phyloP scores from a whole-genome alignment of 2,888 invertebrate species.

The Aphidius colemani region DNA sequence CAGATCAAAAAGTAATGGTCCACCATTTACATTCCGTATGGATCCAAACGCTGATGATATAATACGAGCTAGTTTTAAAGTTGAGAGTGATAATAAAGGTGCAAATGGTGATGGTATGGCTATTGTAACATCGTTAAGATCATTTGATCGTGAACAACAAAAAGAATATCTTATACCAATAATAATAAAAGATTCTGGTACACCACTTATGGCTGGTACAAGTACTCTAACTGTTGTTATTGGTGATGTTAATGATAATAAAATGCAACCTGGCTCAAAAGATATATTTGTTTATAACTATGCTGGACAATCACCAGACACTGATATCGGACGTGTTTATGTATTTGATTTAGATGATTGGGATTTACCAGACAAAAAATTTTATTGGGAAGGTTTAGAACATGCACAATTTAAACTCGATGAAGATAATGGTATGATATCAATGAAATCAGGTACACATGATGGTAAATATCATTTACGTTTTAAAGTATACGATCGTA shows the following conservation, averaged over 20 bases:
- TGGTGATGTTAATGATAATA: constrained; percentile 97
- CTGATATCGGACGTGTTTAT: constrained; percentile 92
- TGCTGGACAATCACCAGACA: constrained; percentile 83
- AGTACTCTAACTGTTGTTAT: constrained; percentile 95
- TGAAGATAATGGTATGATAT: constrained; percentile 92
- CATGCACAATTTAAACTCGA: constrained; percentile 88
- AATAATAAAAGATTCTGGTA: constrained; percentile 95
- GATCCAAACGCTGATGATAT: constrained; percentile 94
- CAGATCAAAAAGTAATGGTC: constrained; percentile 91
- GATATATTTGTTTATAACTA: constrained; percentile 98
- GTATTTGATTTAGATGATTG: constrained; percentile 98
- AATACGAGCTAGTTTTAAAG: constrained; percentile 91
- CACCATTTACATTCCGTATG: constrained; percentile 93
- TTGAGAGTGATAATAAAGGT: constrained; percentile 96
- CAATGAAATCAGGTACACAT: constrained; percentile 90
- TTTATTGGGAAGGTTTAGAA: constrained; percentile 88
- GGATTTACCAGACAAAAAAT: constrained; percentile 97
- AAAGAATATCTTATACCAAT: constrained; percentile 97
- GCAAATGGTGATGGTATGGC: constrained; percentile 98
- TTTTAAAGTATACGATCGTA: constrained; percentile 90
- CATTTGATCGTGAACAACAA: constrained; percentile 93
- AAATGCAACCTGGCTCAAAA: constrained; percentile 97
- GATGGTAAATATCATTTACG: constrained; percentile 83
- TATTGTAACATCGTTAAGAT: constrained; percentile 89
- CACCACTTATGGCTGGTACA: constrained; percentile 95